A percentile compares a stretch with the other conserved stretches of the same genome.
Conservation (phyloP, 30 jellyfish, hydroid and myxozoan genomes). For the Haliclystus octoradiatus region DNA sequence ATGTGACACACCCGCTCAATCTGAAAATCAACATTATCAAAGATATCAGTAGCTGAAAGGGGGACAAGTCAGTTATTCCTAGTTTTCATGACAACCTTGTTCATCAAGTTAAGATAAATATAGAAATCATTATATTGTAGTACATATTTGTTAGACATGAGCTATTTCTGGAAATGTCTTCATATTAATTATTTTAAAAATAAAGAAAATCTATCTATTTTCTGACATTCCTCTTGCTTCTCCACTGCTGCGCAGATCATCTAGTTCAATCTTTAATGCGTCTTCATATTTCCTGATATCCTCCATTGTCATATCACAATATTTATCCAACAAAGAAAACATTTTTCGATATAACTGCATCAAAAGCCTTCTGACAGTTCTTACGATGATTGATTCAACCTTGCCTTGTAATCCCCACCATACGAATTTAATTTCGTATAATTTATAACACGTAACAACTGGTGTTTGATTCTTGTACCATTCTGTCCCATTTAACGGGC, state of each 20-base stretch:
- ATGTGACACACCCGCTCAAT: too few relatives aligned
- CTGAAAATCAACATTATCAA: too few relatives aligned
- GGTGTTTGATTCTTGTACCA: conserved; percentile 76
- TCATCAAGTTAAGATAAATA: too few relatives aligned
- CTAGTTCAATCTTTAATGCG: conserved; percentile 62
- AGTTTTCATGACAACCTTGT: too few relatives aligned
- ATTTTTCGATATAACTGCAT: conserved; percentile 91
- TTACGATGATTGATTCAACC: conserved; percentile 53
- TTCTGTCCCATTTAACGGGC: conserved; percentile 72
- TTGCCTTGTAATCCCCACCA: conserved; percentile 59
- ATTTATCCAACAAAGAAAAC: conserved; percentile 91
- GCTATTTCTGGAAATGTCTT: too few relatives aligned
- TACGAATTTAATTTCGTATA: conserved; percentile 62
- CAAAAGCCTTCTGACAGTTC: conserved; percentile 60
- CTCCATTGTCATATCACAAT: conserved; percentile 90
- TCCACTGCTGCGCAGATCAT: conserved; percentile 48
- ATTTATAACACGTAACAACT: conserved; percentile 86
- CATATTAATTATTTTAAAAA: too few relatives aligned
- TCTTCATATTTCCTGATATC: conserved; percentile 78
- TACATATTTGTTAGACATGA: too few relatives aligned
- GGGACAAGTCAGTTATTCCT: too few relatives aligned
- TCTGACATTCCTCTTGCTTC: conserved; percentile 76
- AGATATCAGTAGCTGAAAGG: too few relatives aligned
- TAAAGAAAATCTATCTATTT: too few relatives aligned
- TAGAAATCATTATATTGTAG: too few relatives aligned